Conservation (phyloP, 1,140 invertebrate species). For the Oryctes rhinoceros region DNA sequence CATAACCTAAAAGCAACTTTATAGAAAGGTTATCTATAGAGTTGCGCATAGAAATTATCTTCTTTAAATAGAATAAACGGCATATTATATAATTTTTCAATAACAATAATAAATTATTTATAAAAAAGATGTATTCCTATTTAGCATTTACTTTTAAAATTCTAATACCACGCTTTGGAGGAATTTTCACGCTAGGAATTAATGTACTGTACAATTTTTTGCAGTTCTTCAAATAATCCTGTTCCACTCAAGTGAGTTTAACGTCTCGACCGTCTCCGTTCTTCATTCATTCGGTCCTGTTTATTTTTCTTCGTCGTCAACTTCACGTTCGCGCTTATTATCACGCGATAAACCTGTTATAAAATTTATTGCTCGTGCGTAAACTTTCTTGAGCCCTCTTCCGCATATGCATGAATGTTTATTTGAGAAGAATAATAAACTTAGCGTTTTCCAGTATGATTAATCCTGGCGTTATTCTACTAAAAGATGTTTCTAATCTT, state of each 20-base stretch:
- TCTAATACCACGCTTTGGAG: neutral
- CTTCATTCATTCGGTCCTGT: neutral
- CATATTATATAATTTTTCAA: too few species aligned
- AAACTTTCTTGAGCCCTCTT: neutral
- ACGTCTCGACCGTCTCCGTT: neutral
- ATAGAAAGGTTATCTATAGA: too few species aligned
- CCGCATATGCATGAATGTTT: neutral
- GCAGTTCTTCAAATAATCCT: neutral
- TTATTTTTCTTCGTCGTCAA: neutral
- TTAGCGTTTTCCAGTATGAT: too few species aligned
- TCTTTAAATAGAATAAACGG: too few species aligned
- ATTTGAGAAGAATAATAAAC: too few species aligned
- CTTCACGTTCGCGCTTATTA: constrained; percentile 13
- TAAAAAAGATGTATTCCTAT: too few species aligned
- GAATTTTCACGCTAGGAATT: neutral
- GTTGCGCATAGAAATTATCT: too few species aligned
- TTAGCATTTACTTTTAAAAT: neutral
- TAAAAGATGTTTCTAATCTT: too few species aligned
- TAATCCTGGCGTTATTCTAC: too few species aligned
- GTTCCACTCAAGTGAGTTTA: neutral
- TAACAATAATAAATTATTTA: too few species aligned
- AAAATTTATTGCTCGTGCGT: constrained; percentile 9
- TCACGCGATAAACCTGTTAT: constrained; percentile 8
- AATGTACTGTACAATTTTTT: neutral
- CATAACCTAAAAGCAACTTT: too few species aligned